Percentiles rank a stretch among this genome's conserved stretches.
Conservation (phyloP, 2,797 vertebrate species). For the Argentina silus region DNA sequence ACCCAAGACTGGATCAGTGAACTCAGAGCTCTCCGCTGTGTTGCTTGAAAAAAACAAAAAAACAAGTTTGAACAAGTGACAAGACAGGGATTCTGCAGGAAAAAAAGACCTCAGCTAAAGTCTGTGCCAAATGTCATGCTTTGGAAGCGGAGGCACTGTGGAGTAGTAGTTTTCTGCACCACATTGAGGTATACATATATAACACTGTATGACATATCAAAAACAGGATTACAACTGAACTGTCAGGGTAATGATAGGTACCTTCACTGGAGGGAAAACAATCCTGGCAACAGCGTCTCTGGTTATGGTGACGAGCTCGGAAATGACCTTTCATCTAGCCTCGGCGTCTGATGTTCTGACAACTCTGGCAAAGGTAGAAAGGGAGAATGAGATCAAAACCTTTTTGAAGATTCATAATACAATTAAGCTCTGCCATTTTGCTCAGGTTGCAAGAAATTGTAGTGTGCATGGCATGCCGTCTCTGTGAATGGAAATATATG, state of each 20-base stretch:
- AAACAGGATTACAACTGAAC: slow-evolving; percentile 56
- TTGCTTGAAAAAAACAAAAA: slow-evolving; percentile 57
- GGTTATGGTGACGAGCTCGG: slow-evolving; percentile 49
- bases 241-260: slow-evolving; percentile 57
- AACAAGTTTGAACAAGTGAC: slow-evolving; percentile 77
- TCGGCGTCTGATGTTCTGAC: slow-evolving; percentile 20
- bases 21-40: slow-evolving; percentile 56
- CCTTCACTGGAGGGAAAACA: slow-evolving; percentile 55
- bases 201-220: slow-evolving; percentile 53
- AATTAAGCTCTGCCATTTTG: slow-evolving; percentile 52
- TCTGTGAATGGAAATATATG: background rate
- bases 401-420: slow-evolving; percentile 53
- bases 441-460: slow-evolving; percentile 25
- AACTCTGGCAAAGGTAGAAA: slow-evolving; percentile 36
- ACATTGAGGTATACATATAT: slow-evolving; percentile 21
- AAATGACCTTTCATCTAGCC: slow-evolving; percentile 61
- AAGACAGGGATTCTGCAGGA: slow-evolving; percentile 59
- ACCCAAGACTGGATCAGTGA: slow-evolving; percentile 59
- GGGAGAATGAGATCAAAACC: slow-evolving; percentile 61
- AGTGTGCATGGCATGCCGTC: slow-evolving; percentile 10
- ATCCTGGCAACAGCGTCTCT: slow-evolving; percentile 55
- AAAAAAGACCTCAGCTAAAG: slow-evolving; percentile 49
- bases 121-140: slow-evolving; percentile 54
- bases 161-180: slow-evolving; percentile 33
- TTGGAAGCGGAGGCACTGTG: slow-evolving; percentile 34